These are phyloP conservation scores for Plebejus anna DNA, from an alignment of 2,888 invertebrate genomes.

Conservation along the genomic window DNA sequence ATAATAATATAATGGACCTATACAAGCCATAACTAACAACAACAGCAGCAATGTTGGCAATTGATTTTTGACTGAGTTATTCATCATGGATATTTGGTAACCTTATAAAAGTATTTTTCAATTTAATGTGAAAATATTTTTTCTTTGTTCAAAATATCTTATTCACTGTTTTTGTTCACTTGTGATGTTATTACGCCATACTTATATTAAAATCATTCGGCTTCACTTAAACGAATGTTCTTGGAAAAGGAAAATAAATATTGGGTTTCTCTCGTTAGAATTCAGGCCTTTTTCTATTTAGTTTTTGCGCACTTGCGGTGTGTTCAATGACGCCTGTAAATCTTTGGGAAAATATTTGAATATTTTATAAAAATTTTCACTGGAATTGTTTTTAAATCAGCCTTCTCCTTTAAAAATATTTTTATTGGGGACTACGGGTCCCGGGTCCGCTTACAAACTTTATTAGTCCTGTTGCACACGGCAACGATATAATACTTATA, in stretches of 20 bases:
- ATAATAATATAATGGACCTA: too few species aligned
- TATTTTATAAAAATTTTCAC: background rate
- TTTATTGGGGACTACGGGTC: background rate
- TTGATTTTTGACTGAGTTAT: too few species aligned
- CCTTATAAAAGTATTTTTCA: background rate
- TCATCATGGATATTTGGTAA: too few species aligned
- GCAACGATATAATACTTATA: too few species aligned
- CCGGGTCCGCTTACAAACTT: too few species aligned
- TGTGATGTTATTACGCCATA: background rate
- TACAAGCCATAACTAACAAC: too few species aligned
- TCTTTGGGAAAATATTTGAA: background rate
- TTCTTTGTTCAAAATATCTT: background rate
- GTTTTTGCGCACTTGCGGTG: background rate
- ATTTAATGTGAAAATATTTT: background rate
- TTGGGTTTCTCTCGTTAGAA: background rate
- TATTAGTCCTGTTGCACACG: too few species aligned
- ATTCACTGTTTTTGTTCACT: background rate
- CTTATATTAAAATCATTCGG: slow-evolving; percentile 4
- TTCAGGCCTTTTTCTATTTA: background rate
- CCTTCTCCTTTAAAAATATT: background rate
- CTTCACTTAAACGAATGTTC: background rate
- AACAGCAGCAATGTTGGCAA: too few species aligned
- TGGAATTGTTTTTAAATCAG: background rate
- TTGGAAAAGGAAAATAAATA: slow-evolving; percentile 6
- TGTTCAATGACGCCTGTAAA: background rate